Conservation (phyloP, 1,140 invertebrate species). For the Caenorhabditis briggsae region DNA sequence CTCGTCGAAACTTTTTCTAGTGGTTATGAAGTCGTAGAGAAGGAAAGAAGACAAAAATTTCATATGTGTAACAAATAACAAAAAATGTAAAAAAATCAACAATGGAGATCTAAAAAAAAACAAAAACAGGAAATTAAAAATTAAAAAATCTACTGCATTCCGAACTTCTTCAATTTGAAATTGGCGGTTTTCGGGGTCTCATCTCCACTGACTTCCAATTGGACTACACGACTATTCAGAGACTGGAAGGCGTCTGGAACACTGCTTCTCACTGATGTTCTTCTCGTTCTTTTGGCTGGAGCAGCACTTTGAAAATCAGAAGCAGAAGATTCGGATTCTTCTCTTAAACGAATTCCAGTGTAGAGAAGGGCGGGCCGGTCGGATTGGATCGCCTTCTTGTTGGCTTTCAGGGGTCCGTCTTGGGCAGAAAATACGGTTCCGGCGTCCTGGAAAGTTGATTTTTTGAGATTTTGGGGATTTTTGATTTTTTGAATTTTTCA, state of each 20-base stretch:
- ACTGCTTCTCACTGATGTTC: background rate
- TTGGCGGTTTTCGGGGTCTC: slow-evolving; percentile 24
- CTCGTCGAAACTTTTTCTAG: too few species aligned
- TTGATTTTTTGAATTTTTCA: too few species aligned
- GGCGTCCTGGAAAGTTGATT: background rate
- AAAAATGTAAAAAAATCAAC: background rate
- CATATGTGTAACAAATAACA: slow-evolving; percentile 28
- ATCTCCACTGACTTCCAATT: slow-evolving; percentile 1
- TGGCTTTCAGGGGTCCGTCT: slow-evolving; percentile 20
- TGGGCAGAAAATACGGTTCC: slow-evolving; percentile 17
- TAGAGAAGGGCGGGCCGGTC: background rate
- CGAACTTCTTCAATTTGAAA: slow-evolving; percentile 57
- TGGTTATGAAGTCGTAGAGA: background rate
- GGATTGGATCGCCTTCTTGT: background rate
- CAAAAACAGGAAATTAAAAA: slow-evolving; percentile 15
- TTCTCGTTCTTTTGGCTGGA: background rate
- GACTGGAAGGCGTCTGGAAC: slow-evolving; percentile 5
- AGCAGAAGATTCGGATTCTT: background rate
- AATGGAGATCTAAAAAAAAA: background rate
- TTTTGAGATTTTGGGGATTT: too few species aligned
- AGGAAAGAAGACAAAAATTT: background rate
- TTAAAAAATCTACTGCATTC: slow-evolving; percentile 35
- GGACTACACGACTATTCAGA: slow-evolving; percentile 3
- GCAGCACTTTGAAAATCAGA: background rate
- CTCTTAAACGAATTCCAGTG: slow-evolving; percentile 13